Evolutionary conservation across 2,113 vertebrate species (phyloP).

Genomic region (Verasper variegatus): DNA sequence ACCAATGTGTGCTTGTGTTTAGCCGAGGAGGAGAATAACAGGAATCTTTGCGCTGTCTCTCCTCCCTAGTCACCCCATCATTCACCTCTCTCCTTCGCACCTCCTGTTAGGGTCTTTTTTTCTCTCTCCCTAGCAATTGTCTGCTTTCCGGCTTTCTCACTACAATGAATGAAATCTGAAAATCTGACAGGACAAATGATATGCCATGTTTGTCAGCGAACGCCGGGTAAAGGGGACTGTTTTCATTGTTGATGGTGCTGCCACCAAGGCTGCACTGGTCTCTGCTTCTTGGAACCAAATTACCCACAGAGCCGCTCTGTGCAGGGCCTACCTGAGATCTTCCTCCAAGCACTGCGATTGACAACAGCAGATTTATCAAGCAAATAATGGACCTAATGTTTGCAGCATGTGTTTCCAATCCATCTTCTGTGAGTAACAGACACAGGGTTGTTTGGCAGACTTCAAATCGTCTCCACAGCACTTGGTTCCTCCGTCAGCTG

Average conservation of each 20-base stretch:
- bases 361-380: conserved; percentile 67
- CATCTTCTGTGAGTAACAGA: conserved; percentile 52
- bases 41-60: conserved; percentile 67
- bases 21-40: conserved; percentile 59
- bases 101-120: conserved; percentile 48
- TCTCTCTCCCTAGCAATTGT: conserved; percentile 58
- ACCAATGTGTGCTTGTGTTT: conserved; percentile 61
- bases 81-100: conserved; percentile 66
- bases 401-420: conserved; percentile 67
- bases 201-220: conserved; percentile 61
- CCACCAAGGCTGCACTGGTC: conserved; percentile 19
- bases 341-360: conserved; percentile 24
- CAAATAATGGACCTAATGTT: conserved; percentile 72
- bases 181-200: conserved; percentile 80
- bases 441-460: conserved; percentile 57
- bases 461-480: conserved; percentile 34
- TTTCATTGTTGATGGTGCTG: conserved; percentile 50
- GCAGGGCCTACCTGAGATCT: conserved; percentile 49
- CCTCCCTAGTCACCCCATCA: conserved; percentile 73
- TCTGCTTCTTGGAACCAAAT: conserved; percentile 31
- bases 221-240: conserved; percentile 11
- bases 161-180: conserved; percentile 74
- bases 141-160: conserved; percentile 61
- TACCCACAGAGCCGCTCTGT: conserved; percentile 12
- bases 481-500: conserved; percentile 47